These are phyloP conservation scores for Pseudorhiza aurosa DNA, from an alignment of 30 jellyfish, hydroid and myxozoan genomes.

Conservation along the genomic window DNA sequence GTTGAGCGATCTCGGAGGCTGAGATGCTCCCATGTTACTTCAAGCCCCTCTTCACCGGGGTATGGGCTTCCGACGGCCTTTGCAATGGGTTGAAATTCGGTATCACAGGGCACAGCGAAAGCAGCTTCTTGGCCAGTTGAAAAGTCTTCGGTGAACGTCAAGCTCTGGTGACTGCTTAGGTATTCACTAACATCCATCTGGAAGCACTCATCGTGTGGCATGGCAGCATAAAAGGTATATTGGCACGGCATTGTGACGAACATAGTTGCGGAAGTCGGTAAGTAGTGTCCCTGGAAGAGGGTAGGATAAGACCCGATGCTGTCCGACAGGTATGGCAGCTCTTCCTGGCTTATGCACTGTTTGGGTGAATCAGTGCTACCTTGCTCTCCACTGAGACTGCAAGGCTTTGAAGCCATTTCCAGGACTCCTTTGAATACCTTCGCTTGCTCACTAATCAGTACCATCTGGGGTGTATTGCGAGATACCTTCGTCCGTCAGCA, in stretches of 20 bases:
- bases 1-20: conserved; percentile 18
- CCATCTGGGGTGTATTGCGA: conserved; percentile 15
- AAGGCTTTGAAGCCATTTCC: conserved; percentile 10
- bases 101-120: background rate
- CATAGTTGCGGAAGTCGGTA: too few relatives aligned
- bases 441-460: background rate
- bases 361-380: background rate
- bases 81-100: background rate
- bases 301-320: too few relatives aligned
- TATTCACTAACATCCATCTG: background rate
- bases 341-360: background rate
- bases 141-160: background rate
- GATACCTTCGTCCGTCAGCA: too few relatives aligned
- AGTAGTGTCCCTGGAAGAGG: too few relatives aligned
- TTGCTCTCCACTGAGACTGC: background rate
- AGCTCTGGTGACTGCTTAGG: background rate
- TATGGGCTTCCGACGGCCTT: background rate
- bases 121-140: background rate
- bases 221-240: background rate
- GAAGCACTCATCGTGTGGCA: background rate
- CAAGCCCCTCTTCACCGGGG: background rate
- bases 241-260: background rate
- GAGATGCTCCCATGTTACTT: background rate
- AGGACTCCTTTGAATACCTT: background rate
- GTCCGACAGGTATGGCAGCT: too few relatives aligned